These are phyloP conservation scores for Onychorhynchus coronatus DNA, from an alignment of 2,113 vertebrate genomes.

Conservation along the genomic window DNA sequence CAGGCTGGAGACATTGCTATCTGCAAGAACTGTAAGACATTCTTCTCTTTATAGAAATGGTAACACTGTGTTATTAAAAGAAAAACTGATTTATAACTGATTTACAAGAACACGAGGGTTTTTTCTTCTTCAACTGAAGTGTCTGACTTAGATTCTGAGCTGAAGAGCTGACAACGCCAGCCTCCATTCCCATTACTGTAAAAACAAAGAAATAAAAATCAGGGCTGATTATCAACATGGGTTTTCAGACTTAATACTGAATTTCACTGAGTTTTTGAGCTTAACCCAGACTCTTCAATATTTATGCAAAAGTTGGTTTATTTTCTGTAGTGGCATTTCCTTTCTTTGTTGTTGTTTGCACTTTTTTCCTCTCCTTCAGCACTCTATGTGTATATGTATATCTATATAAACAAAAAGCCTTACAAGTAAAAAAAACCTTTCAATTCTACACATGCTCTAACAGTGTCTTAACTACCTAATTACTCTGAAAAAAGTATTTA, in stretches of 20 bases:
- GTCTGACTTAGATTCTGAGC: background rate
- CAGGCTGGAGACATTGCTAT: background rate
- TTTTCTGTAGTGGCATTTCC: background rate
- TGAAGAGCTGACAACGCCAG: background rate
- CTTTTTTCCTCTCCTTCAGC: background rate
- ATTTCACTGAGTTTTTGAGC: background rate
- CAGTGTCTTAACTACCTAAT: background rate
- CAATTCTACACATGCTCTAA: background rate
- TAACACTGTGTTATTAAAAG: background rate
- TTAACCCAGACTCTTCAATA: background rate
- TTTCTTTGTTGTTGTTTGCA: background rate
- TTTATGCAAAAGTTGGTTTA: background rate
- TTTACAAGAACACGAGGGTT: background rate
- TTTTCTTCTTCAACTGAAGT: background rate
- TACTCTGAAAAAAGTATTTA: background rate
- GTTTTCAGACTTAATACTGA: background rate
- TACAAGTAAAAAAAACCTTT: background rate
- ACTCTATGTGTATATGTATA: fast-evolving
- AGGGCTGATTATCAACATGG: background rate
- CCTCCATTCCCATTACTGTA: background rate
- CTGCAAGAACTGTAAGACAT: background rate
- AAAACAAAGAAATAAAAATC: background rate
- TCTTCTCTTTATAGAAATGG: background rate
- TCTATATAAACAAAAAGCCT: background rate
- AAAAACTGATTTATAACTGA: background rate